Base-by-base conservation (phyloP, 2,113 vertebrate species). In the Corythornis vintsioides region DNA sequence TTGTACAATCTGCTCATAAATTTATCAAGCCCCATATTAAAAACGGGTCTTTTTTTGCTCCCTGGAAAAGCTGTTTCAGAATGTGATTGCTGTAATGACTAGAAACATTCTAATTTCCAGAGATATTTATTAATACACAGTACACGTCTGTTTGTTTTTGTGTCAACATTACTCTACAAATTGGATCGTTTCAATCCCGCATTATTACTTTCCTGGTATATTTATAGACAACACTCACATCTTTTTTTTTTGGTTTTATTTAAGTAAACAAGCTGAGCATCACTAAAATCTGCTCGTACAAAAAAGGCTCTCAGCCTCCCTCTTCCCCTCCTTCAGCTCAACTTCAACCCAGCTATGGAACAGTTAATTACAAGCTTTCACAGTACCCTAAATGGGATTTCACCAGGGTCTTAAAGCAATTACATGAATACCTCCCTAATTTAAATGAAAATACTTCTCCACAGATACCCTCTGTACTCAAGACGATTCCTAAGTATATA, bases 191-290 rank as follows among this genome's bases (percentile, higher is more conserved):
- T 92, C 84, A 24, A n/a, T 86, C 77, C 70, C 75, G 86, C 50
- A 8, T 84, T 66, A 85, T 87, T 92, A 63, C 29, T 91, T 83
- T 48, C 55, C 74, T 71, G 50, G 42, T 79, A 10, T 89, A 92
- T 94, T 89, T 80, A 91, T 83, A 80, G 79, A 73, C 16, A 88
- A 67, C 79, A 73, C 86, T 73, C 7, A 0, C 56, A 65, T 48
- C n/a, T 52, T 55, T 0, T 85, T 66, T 55, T 0, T 85, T 90
- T 74, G 66, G 33, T 92, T 88, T 86, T 56, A 48, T 16, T 78
- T 57, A 83, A 72, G 77, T 83, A 94, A 96, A 92, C 91, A 94
- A 89, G 61, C 57, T 79, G 53, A 89, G 53, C 57, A 65, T 67
- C 35, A 38, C 78, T 92, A 91, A 88, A 78, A 73, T 50, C 26